Base-by-base conservation (phyloP, 1,140 invertebrate genomes). In the Zaprionus tsacasi region DNA sequence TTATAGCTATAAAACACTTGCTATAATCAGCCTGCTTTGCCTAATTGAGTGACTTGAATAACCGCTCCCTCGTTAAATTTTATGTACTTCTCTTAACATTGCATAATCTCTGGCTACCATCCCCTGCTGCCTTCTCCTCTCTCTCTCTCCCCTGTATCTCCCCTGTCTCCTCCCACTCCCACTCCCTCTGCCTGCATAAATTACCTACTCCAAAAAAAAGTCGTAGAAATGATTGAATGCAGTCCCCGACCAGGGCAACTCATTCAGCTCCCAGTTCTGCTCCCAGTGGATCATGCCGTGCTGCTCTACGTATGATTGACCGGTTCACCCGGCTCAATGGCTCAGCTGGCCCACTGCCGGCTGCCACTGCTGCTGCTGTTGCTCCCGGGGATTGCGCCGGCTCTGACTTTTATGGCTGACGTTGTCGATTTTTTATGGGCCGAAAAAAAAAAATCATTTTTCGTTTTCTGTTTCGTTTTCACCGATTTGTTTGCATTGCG, bases 391-490 rank as follows among this genome's bases (percentile, higher is more conserved):
- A 90, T 88, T 85, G 86, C 40, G n/a, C 76, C 78, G 81, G 79
- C 66, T 70, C 85, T 88, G 83, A 88, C 83, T 83, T 88, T 87
- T 88, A 88, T 88, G 81, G 83, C 74, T 81, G 85, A 82, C 75
- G 85, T 81, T 89, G 82, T 87, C 74, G 85, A 81, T 88, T 88
- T 88, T 88, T 85, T 88, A 85, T 89, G 79, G 85, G 74, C 71
- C 76, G 78, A 76, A 71, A 64, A 80, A 89, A 86, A 75, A 71
- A 78, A 58, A 64, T 88, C 60, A 65, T 72, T 30, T 12, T 68
- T 59, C 61, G 6, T 21, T 55, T 70, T 54, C 35, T 66, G 11
- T 30, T 66, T 30, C 36, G 35, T 73, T 75, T 74, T 61, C 65
- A 64, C 78, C 82, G 80, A 88, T 88, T 88, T 88, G 83, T 88